phyloP scores from a whole-genome alignment of 2,113 vertebrate species.

The Hyperoodon ampullatus region DNA sequence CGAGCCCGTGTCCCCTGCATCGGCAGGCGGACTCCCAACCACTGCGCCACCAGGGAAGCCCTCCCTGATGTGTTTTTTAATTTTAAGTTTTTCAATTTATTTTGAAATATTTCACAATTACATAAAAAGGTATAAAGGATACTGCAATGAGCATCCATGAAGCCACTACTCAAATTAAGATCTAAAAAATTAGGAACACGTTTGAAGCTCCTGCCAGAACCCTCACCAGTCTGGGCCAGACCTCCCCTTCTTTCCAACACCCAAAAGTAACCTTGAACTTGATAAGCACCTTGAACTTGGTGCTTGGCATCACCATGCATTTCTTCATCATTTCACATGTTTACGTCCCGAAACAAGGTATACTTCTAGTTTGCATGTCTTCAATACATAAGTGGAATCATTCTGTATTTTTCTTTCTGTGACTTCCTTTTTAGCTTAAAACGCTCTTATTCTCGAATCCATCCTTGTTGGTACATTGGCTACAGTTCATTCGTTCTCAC shows the following conservation, averaged over 20 bases:
- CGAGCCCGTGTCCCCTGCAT: no score
- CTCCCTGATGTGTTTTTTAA: background rate
- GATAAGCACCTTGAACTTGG: background rate
- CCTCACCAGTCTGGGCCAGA: background rate
- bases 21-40: no score
- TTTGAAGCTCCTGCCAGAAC: background rate
- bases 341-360: background rate
- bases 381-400: accelerated
- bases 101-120: background rate
- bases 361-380: background rate
- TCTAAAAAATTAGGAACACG: background rate
- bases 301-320: background rate
- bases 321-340: background rate
- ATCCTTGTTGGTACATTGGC: accelerated
- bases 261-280: background rate
- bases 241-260: no score
- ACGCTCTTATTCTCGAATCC: background rate
- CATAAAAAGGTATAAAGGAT: background rate
- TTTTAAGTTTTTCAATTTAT: background rate
- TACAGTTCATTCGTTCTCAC: background rate
- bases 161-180: background rate
- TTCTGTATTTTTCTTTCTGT: background rate
- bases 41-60: no score
- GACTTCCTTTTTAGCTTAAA: background rate
- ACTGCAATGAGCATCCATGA: background rate